Evolutionary conservation across 2,888 invertebrate species (phyloP).

Genomic region (Troides aeacus): DNA sequence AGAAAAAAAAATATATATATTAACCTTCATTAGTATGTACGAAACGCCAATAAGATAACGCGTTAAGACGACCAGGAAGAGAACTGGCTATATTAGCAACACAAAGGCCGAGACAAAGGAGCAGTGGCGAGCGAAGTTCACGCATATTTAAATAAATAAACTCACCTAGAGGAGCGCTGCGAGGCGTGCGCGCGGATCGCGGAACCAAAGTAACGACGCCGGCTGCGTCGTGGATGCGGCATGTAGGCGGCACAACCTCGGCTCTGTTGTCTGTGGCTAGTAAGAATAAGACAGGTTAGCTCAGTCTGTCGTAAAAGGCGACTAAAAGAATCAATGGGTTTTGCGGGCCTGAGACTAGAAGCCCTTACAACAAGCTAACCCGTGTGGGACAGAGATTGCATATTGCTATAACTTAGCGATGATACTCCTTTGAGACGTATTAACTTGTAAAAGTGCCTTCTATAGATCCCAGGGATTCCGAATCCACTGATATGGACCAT

Average conservation of each 20-base stretch:
- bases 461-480: no score
- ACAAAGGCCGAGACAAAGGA: slow-evolving; percentile 63
- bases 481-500: no score
- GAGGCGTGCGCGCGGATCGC: slow-evolving; percentile 47
- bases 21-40: slow-evolving; percentile 31
- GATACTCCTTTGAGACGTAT: no score
- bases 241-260: slow-evolving; percentile 8
- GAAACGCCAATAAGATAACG: slow-evolving; percentile 37
- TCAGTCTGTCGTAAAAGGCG: no score
- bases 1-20: slow-evolving; percentile 21
- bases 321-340: no score
- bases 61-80: slow-evolving; percentile 54
- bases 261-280: no score
- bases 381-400: no score
- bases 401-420: no score
- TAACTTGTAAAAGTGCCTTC: no score
- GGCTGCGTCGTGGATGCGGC: slow-evolving; percentile 37
- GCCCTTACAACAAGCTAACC: no score
- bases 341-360: no score
- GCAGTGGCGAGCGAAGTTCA: slow-evolving; percentile 57
- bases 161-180: slow-evolving; percentile 53
- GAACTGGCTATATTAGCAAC: slow-evolving; percentile 50
- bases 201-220: slow-evolving; percentile 31
- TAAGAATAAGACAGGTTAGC: no score
- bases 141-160: slow-evolving; percentile 75